Conservation (phyloP, 2,113 vertebrate species). For the Edolisoma coerulescens region DNA sequence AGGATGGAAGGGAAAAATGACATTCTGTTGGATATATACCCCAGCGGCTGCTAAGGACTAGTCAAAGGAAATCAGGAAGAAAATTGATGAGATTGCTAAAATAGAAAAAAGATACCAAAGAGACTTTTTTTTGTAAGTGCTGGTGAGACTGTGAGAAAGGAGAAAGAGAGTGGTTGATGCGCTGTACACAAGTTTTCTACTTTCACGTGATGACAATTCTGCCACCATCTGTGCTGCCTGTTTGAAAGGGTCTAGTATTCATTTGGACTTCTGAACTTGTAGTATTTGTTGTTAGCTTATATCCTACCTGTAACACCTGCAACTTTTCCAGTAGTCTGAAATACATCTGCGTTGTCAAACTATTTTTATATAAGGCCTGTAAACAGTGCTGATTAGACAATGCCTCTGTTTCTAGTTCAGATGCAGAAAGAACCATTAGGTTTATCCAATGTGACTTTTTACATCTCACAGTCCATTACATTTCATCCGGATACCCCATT, state of each 20-base stretch:
- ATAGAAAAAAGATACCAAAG: not conserved
- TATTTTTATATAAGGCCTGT: not conserved
- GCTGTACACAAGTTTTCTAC: not conserved
- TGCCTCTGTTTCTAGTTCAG: not conserved
- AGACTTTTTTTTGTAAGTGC: not conserved
- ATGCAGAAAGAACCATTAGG: not conserved
- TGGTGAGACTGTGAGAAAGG: not conserved
- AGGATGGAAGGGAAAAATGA: not conserved
- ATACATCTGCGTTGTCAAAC: not conserved
- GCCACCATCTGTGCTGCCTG: not conserved
- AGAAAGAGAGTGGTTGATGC: too few relatives aligned
- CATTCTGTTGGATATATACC: not conserved
- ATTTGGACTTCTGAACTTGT: not conserved
- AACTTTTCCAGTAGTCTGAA: not conserved
- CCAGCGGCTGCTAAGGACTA: not conserved
- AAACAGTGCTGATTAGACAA: not conserved
- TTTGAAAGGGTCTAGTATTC: not conserved
- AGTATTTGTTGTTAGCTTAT: not conserved
- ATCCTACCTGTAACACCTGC: not conserved
- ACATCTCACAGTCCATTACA: not conserved
- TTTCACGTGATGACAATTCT: not conserved
- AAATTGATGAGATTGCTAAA: not conserved
- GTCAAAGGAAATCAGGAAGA: not conserved
- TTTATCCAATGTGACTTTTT: not conserved
- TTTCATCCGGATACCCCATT: not conserved